Evolutionary conservation across 2,888 invertebrate species (phyloP), one percentile per base, ranked within the genome.

Genomic region (Pecten maximus): DNA sequence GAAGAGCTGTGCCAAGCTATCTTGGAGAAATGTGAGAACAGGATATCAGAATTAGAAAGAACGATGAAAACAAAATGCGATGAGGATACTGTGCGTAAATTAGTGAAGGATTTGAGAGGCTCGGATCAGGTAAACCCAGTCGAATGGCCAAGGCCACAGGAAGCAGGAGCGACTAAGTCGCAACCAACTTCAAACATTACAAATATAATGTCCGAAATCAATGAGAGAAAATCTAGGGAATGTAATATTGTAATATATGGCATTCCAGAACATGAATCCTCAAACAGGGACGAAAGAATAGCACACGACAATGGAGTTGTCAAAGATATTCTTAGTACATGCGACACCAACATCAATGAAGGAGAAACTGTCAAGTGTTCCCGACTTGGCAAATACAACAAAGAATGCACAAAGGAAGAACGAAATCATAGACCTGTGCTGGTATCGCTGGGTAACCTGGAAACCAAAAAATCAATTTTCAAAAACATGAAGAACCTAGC

Each of bases 1-100:
- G 60, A 89, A 23, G n/a, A 89, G 54, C 60, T 15, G 74, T 74
- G 89, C 28, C 15, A 74, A 40, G 89, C 35, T 4, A 89, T 89
- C 12, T 40, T 89, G 89, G 89, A 89, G 23, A 40, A 40, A 15
- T 74, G 23, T 16, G 74, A 89, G 40, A 35, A 23, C 2, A 89
- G 89, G 74, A 89, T 74, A 16, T 74, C 39, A 16, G 39, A 12
- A 4, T 8, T 89, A 40, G 74, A 74, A 89, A 19, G 6, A 4
- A n/a, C 40, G 3, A 35, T 35, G 2, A 8, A 2, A 40, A 40
- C 54, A 74, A 60, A 40, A 74, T 89, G 74, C 23, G 40, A 60
- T 23, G 40, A 60, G 74, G 40, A 60, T 28, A 23, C 40, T 6
- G 89, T 60, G 0, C 23, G 89, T 23, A 15, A 28, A 40, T 74